A percentile compares a stretch with the other conserved stretches of the same genome.
These are phyloP conservation scores for Drosophila cardini DNA, from an alignment of 1,140 invertebrate genomes.

Conservation along the genomic window DNA sequence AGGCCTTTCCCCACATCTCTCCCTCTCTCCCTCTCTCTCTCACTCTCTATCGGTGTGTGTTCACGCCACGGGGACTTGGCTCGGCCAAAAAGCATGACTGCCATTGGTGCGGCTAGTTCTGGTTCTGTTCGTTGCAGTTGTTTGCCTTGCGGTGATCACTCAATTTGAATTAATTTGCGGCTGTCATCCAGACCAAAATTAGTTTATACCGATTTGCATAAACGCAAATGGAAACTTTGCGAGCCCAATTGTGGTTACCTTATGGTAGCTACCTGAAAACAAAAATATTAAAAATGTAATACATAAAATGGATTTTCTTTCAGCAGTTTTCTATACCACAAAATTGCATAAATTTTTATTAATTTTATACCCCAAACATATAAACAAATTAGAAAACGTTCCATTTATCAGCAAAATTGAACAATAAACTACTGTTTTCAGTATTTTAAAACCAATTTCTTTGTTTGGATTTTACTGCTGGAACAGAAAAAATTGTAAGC, in stretches of 20 bases:
- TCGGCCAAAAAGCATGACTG: neutral
- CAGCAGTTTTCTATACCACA: neutral
- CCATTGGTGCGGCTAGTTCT: conserved; percentile 14
- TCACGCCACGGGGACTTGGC: neutral
- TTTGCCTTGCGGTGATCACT: conserved; percentile 77
- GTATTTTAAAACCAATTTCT: neutral
- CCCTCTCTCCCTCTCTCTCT: neutral
- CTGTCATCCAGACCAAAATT: conserved; percentile 78
- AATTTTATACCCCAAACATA: neutral
- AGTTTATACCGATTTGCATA: conserved; percentile 76
- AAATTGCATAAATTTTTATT: neutral
- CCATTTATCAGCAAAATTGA: too few relatives aligned
- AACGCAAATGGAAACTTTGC: conserved; percentile 58
- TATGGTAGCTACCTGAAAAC: conserved; percentile 19
- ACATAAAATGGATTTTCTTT: neutral
- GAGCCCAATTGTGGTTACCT: conserved; percentile 22
- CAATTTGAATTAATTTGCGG: conserved; percentile 82
- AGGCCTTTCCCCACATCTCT: conserved; percentile 21
- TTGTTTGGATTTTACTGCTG: neutral
- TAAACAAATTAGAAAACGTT: neutral
- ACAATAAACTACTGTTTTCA: too few relatives aligned
- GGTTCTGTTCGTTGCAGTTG: conserved; percentile 25
- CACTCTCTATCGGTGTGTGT: neutral
- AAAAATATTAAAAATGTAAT: neutral
- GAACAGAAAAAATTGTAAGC: conserved; percentile 2